Evolutionary conservation across 2,113 vertebrate species (phyloP).

Genomic region (Callaeas wilsoni): DNA sequence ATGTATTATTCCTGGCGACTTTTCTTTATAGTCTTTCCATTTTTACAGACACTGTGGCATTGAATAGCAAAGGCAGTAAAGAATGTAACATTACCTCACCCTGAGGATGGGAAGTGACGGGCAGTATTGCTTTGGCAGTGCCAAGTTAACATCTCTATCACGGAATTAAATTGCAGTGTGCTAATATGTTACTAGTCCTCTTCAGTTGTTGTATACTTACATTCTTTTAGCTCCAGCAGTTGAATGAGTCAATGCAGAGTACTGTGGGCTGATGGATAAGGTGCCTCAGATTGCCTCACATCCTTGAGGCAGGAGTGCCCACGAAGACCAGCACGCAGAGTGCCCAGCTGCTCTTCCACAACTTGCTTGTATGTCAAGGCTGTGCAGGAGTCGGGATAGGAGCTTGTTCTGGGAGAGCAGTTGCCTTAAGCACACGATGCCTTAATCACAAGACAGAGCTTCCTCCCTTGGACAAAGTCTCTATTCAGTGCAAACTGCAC

Average conservation of each 20-base stretch:
- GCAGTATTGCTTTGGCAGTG: neutral
- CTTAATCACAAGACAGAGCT: neutral
- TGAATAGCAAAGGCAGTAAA: neutral
- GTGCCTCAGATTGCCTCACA: neutral
- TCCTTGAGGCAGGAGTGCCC: neutral
- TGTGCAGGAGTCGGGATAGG: neutral
- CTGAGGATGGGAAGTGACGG: neutral
- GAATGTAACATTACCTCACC: neutral
- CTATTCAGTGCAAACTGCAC: neutral
- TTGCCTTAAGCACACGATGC: neutral
- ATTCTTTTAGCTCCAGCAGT: neutral
- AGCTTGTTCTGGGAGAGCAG: neutral
- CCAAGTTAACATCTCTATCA: neutral
- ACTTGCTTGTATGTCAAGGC: neutral
- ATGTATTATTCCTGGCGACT: neutral
- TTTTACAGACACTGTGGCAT: neutral
- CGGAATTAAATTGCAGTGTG: neutral
- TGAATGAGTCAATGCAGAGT: neutral
- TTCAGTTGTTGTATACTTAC: neutral
- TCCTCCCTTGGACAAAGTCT: neutral
- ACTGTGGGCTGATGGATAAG: neutral
- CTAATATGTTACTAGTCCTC: neutral
- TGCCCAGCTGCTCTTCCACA: neutral
- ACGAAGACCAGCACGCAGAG: fast-evolving
- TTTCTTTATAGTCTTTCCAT: neutral